A percentile compares a stretch with the other conserved stretches of the same genome.
These are phyloP conservation scores for Bombus haemorrhoidalis DNA, from an alignment of 1,140 invertebrate genomes.

Conservation along the genomic window DNA sequence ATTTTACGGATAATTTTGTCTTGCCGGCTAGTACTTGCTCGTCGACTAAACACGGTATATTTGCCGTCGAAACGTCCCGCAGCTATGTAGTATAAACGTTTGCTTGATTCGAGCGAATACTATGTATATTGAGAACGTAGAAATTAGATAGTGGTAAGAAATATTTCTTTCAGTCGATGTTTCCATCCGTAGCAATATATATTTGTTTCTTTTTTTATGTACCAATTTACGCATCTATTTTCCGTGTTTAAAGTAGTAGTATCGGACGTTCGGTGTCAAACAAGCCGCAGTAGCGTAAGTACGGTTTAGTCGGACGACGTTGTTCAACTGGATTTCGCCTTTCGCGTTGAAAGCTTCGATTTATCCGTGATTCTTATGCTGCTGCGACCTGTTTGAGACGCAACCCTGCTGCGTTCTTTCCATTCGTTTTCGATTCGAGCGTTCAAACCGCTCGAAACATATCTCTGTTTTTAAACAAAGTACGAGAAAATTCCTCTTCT, in stretches of 20 bases:
- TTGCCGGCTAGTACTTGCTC: too few relatives aligned
- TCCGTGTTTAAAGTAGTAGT: conserved; percentile 35
- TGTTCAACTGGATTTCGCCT: too few relatives aligned
- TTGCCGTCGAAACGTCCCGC: conserved; percentile 11
- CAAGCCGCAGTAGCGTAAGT: background rate
- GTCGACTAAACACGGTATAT: background rate
- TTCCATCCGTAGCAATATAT: background rate
- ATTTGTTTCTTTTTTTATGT: conserved; percentile 25
- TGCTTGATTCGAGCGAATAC: conserved; percentile 69
- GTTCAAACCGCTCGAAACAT: background rate
- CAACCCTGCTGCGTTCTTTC: background rate
- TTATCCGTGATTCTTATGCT: background rate
- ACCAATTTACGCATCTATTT: conserved; percentile 11
- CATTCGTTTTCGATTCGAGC: background rate
- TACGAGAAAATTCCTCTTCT: background rate
- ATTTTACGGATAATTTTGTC: background rate
- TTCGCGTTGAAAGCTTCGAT: background rate
- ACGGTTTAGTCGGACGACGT: background rate
- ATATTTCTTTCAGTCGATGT: conserved; percentile 2
- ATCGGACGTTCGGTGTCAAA: conserved; percentile 10
- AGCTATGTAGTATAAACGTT: conserved; percentile 24
- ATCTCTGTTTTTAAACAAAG: background rate
- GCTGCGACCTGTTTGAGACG: background rate
- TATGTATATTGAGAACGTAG: conserved; percentile 33
- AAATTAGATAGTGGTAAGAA: conserved; percentile 60